Base-by-base conservation (phyloP, 2,113 vertebrate genomes). In the Tupaia tana region DNA sequence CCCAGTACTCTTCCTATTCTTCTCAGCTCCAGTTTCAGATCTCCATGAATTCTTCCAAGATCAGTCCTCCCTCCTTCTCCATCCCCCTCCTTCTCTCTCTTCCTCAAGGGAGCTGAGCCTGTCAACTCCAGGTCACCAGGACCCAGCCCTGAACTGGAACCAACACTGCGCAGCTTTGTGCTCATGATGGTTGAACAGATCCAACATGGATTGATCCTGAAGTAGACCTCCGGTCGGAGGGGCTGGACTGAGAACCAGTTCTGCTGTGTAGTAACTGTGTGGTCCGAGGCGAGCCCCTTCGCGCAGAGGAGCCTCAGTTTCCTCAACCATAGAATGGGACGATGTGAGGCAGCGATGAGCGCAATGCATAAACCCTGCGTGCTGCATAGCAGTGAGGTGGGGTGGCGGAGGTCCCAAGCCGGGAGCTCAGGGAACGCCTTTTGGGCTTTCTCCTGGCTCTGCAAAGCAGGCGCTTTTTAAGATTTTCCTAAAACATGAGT, bases 41-140 rank as follows among this genome's bases (percentile, higher is more conserved):
- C 31, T 82, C 18, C 9, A 0, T 0, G 43, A 69, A n/a, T 18
- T 31, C 63, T 61, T 56, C 56, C 19, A 34, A 69, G 77, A 15
- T 54, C n/a, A 4, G 78, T 59, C 15, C 16, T 7, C 24, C 75
- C 56, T 12, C 1, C 54, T 9, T 0, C 6, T 6, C 12, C 52
- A 1, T 10, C 3, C n/a, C 5, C 9, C 24, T 8, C 4, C 16
- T 8, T 24, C 8, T 16, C 13, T 15, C 14, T 2, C 29, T 3
- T 19, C 25, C 64, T 31, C 2, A 3, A 9, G n/a, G 31, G 13
- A 43, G 71, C 31, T 10, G 11, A 63, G 59, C 59, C 64, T 34
- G 80, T 34, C 18, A 27, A 18, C 59, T 58, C 8, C 18, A 29
- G 56, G 54, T 73, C 14, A 58, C 25, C 19, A 67, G 89, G 1